phyloP scores from a whole-genome alignment of 2,113 vertebrate genomes.

The Romanogobio albipinnatus region DNA sequence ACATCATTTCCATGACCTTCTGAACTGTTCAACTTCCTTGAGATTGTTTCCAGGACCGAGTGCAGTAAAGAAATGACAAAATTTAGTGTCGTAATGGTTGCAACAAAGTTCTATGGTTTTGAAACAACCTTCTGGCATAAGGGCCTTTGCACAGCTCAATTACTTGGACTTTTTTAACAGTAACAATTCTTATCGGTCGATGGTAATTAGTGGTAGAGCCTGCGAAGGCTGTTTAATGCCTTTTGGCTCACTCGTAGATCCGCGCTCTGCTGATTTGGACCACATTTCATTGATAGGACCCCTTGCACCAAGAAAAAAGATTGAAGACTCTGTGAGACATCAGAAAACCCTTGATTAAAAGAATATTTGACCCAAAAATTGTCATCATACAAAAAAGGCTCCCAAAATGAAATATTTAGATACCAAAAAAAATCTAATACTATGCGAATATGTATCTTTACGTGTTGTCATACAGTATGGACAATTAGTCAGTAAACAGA shows the following conservation, averaged over 20 bases:
- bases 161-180: neutral
- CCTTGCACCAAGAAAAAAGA: neutral
- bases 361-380: neutral
- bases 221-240: slow-evolving; percentile 74
- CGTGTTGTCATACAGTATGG: neutral
- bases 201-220: slow-evolving; percentile 77
- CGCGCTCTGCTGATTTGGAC: slow-evolving; percentile 65
- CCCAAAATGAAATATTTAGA: neutral
- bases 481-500: neutral
- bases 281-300: neutral
- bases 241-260: slow-evolving; percentile 70
- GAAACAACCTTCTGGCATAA: slow-evolving; percentile 69
- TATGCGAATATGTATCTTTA: neutral
- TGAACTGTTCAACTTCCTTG: slow-evolving; percentile 70
- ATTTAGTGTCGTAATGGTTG: slow-evolving; percentile 67
- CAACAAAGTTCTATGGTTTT: slow-evolving; percentile 52
- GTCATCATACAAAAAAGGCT: neutral
- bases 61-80: slow-evolving; percentile 69
- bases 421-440: too few relatives aligned
- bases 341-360: neutral
- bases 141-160: slow-evolving; percentile 65
- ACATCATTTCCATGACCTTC: slow-evolving; percentile 62
- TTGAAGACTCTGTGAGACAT: neutral
- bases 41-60: slow-evolving; percentile 64
- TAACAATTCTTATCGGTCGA: slow-evolving; percentile 80